A percentile compares a stretch with the other conserved stretches of the same genome.
phyloP scores from a whole-genome alignment of 2,797 vertebrate genomes.

The Poeciliopsis presidionis region DNA sequence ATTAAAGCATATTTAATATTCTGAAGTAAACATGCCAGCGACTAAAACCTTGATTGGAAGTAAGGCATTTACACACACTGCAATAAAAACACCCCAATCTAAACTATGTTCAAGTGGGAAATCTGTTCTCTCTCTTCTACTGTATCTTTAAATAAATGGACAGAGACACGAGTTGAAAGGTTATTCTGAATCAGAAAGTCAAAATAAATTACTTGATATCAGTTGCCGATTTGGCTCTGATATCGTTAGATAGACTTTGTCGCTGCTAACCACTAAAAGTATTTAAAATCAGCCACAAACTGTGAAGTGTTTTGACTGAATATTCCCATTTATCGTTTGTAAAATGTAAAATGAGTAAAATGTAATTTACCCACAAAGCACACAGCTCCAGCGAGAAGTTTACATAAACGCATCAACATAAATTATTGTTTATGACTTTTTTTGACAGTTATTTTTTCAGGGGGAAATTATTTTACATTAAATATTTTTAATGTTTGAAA shows the following conservation, averaged over 20 bases:
- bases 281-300: not conserved
- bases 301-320: not conserved
- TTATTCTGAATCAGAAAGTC: not conserved
- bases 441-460: not conserved
- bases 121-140: not conserved
- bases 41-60: slow-evolving; percentile 25
- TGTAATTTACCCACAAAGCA: not conserved
- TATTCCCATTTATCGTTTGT: not conserved
- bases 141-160: not conserved
- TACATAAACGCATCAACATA: not conserved
- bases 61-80: slow-evolving; percentile 38
- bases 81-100: slow-evolving; percentile 32
- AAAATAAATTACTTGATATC: not conserved
- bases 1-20: slow-evolving; percentile 34
- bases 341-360: no score
- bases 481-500: not conserved
- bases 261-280: not conserved
- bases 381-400: not conserved
- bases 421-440: not conserved
- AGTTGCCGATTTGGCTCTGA: not conserved
- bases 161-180: not conserved
- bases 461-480: not conserved
- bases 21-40: slow-evolving; percentile 15
- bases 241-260: not conserved
- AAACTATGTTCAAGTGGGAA: slow-evolving; percentile 1